phyloP scores from a whole-genome alignment of 92 coral and sea anemone species.

The Palythoa grandiflora region DNA sequence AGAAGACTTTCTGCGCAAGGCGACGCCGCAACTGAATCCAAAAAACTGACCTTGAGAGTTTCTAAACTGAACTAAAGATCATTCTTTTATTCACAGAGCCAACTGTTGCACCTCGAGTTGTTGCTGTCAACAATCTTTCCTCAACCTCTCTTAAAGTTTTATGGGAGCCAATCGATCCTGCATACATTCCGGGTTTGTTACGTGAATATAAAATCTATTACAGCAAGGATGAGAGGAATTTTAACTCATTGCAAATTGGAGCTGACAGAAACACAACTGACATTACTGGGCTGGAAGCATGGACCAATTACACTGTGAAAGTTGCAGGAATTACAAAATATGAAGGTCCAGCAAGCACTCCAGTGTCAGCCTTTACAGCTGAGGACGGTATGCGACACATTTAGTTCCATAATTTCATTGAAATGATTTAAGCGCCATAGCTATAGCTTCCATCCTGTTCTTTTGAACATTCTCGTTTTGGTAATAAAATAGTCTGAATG shows the following conservation, averaged over 20 bases:
- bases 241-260: neutral
- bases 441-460: too few relatives aligned
- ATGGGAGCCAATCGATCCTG: constrained; percentile 14
- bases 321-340: neutral
- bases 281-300: neutral
- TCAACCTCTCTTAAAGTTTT: constrained; percentile 26
- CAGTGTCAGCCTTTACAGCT: constrained; percentile 11
- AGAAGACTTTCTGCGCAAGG: neutral
- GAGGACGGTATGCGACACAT: constrained; percentile 18
- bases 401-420: neutral
- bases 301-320: constrained; percentile 31
- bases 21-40: neutral
- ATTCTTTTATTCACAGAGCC: neutral
- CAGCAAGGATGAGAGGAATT: neutral
- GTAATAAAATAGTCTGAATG: too few relatives aligned
- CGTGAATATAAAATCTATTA: constrained; percentile 6
- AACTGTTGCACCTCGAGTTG: constrained; percentile 23
- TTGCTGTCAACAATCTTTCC: constrained; percentile 18
- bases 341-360: constrained; percentile 10
- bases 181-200: constrained; percentile 6
- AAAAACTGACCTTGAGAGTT: neutral
- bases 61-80: neutral
- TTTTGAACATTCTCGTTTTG: too few relatives aligned
- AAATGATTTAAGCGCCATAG: too few relatives aligned
- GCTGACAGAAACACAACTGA: neutral